Percentiles rank a stretch among this genome's conserved stretches.
phyloP scores from a whole-genome alignment of 2,797 vertebrate species.

The Acanthis flammea region DNA sequence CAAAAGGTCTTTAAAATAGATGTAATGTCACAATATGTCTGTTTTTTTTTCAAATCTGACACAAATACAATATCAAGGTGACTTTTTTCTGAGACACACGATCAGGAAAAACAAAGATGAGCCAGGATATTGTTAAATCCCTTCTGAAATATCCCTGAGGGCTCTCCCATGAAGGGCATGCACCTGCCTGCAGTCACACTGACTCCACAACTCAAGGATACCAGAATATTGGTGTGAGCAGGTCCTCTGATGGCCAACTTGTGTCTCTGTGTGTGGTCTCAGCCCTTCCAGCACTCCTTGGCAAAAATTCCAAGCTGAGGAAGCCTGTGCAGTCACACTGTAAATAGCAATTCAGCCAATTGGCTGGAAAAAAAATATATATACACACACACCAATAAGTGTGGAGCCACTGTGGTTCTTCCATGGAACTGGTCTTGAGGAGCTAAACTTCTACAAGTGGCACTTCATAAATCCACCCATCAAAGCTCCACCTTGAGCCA shows the following conservation, averaged over 20 bases:
- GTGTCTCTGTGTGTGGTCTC: background rate
- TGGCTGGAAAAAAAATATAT: background rate
- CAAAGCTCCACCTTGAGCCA: background rate
- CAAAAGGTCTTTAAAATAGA: background rate
- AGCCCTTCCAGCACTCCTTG: conserved; percentile 3
- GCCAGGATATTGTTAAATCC: background rate
- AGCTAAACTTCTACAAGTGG: background rate
- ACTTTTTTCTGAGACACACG: background rate
- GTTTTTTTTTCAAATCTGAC: rapidly evolving
- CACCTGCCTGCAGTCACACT: background rate
- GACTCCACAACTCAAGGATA: background rate
- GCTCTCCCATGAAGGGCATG: rapidly evolving
- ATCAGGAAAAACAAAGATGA: background rate
- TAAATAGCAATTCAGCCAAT: background rate
- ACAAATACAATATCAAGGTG: background rate
- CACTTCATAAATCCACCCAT: rapidly evolving
- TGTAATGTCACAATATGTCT: background rate
- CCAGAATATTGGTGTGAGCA: background rate
- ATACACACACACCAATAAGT: no score
- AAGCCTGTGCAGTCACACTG: background rate
- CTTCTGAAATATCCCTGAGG: background rate
- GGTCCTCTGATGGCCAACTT: background rate
- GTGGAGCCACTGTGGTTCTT: background rate
- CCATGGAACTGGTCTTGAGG: background rate
- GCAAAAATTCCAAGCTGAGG: background rate